Evolutionary conservation across 2,888 invertebrate genomes (phyloP).

Genomic region (Harpalus rufipes): DNA sequence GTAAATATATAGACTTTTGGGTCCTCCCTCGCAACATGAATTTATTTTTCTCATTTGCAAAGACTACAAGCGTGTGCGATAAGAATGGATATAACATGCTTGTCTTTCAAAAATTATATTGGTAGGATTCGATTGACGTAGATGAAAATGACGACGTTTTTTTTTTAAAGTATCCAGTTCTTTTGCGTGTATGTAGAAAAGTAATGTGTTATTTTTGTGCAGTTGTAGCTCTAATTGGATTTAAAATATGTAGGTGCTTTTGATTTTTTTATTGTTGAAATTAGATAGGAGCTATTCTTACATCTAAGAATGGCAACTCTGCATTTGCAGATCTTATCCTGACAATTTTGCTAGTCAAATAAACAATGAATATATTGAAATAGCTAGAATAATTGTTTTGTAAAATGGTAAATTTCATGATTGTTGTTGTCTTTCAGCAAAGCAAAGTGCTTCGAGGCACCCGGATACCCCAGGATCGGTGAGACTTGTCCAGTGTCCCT

Average conservation of each 20-base stretch:
- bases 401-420: too few species aligned
- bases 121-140: too few species aligned
- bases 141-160: too few species aligned
- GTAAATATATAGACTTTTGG: too few species aligned
- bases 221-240: constrained; percentile 16
- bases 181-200: not conserved
- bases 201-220: constrained; percentile 6
- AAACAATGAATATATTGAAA: too few species aligned
- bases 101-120: too few species aligned
- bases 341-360: too few species aligned
- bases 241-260: constrained; percentile 32
- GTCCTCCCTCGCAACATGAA: too few species aligned
- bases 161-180: not conserved
- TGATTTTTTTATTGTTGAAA: constrained; percentile 3
- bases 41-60: too few species aligned
- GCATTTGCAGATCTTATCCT: constrained; percentile 9
- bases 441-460: constrained; percentile 88
- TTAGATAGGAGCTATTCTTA: not conserved
- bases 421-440: constrained; percentile 80
- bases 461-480: constrained; percentile 87
- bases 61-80: too few species aligned
- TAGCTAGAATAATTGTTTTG: too few species aligned
- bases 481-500: constrained; percentile 74
- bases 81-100: too few species aligned
- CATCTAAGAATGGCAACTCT: constrained; percentile 5